Evolutionary conservation across 1,140 invertebrate genomes (phyloP).

Genomic region (Pseudomyrmex dendroicus): DNA sequence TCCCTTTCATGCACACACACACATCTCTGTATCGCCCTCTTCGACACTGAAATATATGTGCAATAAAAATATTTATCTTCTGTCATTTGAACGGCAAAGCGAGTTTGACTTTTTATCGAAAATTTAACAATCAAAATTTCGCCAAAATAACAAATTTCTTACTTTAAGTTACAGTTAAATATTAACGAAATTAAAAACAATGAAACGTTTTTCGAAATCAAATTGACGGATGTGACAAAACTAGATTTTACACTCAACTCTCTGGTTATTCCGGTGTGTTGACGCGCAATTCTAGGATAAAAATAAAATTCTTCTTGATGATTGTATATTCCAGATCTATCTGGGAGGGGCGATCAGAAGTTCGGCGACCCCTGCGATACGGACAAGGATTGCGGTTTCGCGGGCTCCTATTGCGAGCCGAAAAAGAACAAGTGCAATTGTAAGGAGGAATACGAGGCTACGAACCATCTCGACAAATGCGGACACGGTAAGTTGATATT

Average conservation of each 20-base stretch:
- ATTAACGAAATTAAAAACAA: too few species aligned
- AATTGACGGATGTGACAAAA: background rate
- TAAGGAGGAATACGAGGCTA: conserved; percentile 88
- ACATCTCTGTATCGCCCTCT: background rate
- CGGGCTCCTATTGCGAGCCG: conserved; percentile 89
- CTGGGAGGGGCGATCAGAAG: conserved; percentile 86
- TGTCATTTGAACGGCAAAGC: too few species aligned
- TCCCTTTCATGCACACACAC: background rate
- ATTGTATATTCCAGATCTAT: conserved; percentile 79
- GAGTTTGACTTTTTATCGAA: too few species aligned
- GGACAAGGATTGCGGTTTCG: conserved; percentile 90
- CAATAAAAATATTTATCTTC: too few species aligned
- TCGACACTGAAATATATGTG: background rate
- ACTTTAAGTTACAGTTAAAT: too few species aligned
- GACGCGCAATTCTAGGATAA: background rate
- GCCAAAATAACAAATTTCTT: too few species aligned
- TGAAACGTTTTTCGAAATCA: background rate
- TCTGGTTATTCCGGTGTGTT: too few species aligned
- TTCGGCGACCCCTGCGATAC: conserved; percentile 90
- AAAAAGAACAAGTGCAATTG: conserved; percentile 89
- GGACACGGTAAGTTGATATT: conserved; percentile 89
- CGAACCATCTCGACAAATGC: conserved; percentile 94
- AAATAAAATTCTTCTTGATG: background rate
- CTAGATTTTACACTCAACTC: too few species aligned
- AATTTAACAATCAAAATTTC: too few species aligned